phyloP scores from a whole-genome alignment of 2,797 vertebrate species.

The Buphagus erythrorhynchus region DNA sequence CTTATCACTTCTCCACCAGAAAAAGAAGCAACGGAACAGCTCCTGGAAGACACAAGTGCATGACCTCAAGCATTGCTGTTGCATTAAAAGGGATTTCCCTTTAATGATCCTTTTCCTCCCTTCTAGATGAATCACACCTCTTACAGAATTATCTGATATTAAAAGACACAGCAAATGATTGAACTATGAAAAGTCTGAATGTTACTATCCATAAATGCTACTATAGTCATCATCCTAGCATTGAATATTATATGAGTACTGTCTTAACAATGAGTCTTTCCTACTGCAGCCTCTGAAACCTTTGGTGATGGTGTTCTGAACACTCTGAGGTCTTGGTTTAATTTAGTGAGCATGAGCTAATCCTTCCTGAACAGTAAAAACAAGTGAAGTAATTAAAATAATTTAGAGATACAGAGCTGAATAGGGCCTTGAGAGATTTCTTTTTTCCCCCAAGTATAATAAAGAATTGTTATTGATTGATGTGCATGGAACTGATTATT shows the following conservation, averaged over 20 bases:
- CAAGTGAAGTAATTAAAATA: neutral
- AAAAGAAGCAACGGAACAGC: neutral
- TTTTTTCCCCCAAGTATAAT: neutral
- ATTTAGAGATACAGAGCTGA: neutral
- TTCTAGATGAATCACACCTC: conserved; percentile 48
- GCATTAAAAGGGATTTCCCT: conserved; percentile 65
- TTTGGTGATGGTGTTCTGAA: neutral
- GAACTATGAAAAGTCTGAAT: neutral
- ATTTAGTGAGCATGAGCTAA: neutral
- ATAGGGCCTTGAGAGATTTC: neutral
- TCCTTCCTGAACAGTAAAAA: neutral
- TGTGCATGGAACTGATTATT: neutral
- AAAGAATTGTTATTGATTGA: neutral
- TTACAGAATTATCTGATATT: conserved; percentile 1
- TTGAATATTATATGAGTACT: neutral
- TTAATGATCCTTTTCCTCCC: conserved; percentile 51
- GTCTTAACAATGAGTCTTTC: neutral
- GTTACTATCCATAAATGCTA: neutral
- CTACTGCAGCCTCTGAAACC: neutral
- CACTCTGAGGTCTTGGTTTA: neutral
- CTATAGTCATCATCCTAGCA: neutral
- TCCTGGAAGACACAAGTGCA: conserved; percentile 1
- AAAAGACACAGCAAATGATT: neutral
- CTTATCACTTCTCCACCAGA: neutral
- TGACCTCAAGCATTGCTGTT: conserved; percentile 38